Percentiles rank a stretch among this genome's conserved stretches.
Evolutionary conservation across 2,797 vertebrate genomes (phyloP).

Genomic region (Adelosebastes latens): DNA sequence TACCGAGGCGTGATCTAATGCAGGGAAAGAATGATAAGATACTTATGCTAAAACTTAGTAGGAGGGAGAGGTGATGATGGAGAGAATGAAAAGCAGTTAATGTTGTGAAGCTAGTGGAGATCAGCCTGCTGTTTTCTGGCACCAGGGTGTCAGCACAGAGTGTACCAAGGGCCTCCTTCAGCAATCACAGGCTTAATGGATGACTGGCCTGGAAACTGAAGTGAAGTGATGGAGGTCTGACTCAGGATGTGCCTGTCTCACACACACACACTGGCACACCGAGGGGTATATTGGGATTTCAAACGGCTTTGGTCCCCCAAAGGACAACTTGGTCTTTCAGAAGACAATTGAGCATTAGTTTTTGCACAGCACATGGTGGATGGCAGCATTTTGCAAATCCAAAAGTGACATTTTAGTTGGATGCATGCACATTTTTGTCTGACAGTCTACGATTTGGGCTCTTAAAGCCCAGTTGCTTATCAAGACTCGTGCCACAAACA

Average conservation of each 20-base stretch:
- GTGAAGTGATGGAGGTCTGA: conserved; percentile 42
- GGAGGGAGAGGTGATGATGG: not conserved
- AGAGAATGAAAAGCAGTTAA: not conserved
- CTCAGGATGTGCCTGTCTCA: conserved; percentile 14
- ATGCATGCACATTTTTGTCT: not conserved
- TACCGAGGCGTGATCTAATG: not conserved
- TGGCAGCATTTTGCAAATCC: not conserved
- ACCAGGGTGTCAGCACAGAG: conserved; percentile 28
- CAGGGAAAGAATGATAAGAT: not conserved
- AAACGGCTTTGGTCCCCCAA: not conserved
- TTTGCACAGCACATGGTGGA: conserved; percentile 4
- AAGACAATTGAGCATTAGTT: conserved; percentile 15
- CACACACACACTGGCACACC: not conserved
- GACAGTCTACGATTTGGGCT: conserved; percentile 8
- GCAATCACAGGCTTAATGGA: conserved; percentile 65
- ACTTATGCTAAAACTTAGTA: not conserved
- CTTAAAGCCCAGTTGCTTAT: not conserved
- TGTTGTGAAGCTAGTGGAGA: conserved; percentile 24
- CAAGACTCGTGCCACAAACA: not conserved
- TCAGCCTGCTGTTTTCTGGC: conserved; percentile 47
- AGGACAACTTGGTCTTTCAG: conserved; percentile 10
- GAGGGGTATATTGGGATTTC: not conserved
- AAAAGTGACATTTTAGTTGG: conserved; percentile 4
- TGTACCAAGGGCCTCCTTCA: conserved; percentile 42
- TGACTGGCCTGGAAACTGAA: conserved; percentile 51